Base-by-base conservation (phyloP, 2,888 invertebrate genomes). In the Meiosimyza platycephala region DNA sequence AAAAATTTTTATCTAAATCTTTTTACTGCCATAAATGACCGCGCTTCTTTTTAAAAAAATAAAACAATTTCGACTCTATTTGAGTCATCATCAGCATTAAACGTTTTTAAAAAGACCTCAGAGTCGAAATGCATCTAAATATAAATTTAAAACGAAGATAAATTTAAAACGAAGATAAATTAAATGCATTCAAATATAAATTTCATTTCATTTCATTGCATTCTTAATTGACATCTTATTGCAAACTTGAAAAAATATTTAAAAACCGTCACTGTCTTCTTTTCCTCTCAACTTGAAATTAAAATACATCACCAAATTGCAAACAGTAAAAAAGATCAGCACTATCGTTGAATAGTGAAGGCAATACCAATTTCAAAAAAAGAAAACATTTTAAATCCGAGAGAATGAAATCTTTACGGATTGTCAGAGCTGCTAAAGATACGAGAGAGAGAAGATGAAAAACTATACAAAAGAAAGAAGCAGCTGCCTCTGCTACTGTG, bases 241-340 rank as follows among this genome's bases (percentile, higher is more conserved):
- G 15, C n/a, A 16, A 55, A 22, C 3, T 18, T 55, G 4, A 22
- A 55, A n/a, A n/a, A 55, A 55, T n/a, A 55, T 18, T 55, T 6
- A 5, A 15, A 55, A 18, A 11, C 59, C 59, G 59, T 13, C 59
- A 60, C 59, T 60, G 59, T 7, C 6, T 47, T 40, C 47, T 11
- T 16, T 48, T 62, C 4, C 9, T 13, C 63, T 40, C 6, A 11
- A 18, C 63, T 47, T n/a, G 28, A 18, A 64, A 64, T 64, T 64
- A 50, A 64, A 64, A 64, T 64, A 64, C 11, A 64, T 64, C 64
- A 52, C 64, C 22, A 64, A 64, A 64, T n/a, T 64, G 64, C 64
- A 51, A 50, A 18, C 18, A 60, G 40, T 40, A 40, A 40, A 40
- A 40, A 40, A 40, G 40, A 40, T 40, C 40, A 40, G 40, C 40